A percentile compares a stretch with the other conserved stretches of the same genome.
Evolutionary conservation across 2,888 invertebrate genomes (phyloP).

Genomic region (Minunthozetes semirufus): DNA sequence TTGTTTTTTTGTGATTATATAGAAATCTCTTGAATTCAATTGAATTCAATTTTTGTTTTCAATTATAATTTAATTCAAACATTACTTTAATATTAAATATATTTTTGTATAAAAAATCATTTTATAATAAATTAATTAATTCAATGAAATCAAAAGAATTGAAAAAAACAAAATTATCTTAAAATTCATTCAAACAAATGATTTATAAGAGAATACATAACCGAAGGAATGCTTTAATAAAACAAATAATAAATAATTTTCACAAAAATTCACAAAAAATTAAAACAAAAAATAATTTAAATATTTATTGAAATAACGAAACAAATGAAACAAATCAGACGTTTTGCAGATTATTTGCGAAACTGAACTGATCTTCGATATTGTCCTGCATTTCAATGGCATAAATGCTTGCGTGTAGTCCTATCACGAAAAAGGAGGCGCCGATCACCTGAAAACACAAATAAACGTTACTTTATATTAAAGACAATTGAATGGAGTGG

Average conservation of each 20-base stretch:
- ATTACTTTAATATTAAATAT: no score
- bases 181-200: no score
- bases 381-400: slow-evolving; percentile 28
- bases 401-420: slow-evolving; percentile 80
- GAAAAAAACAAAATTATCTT: no score
- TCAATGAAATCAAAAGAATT: no score
- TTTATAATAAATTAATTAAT: no score
- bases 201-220: no score
- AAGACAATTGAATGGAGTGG: not conserved
- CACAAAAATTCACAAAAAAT: not conserved
- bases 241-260: not conserved
- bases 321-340: not conserved
- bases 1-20: no score
- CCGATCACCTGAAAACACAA: slow-evolving; percentile 57
- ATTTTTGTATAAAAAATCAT: no score
- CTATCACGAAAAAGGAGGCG: slow-evolving; percentile 78
- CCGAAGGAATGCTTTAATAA: no score
- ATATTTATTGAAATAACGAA: not conserved
- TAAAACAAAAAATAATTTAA: not conserved
- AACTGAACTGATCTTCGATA: not conserved
- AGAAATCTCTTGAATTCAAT: no score
- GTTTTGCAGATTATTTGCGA: not conserved
- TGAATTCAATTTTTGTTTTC: no score
- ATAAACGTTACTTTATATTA: not conserved
- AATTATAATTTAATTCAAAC: no score